phyloP scores from a whole-genome alignment of 2,113 vertebrate genomes.

The Dasypus novemcinctus region DNA sequence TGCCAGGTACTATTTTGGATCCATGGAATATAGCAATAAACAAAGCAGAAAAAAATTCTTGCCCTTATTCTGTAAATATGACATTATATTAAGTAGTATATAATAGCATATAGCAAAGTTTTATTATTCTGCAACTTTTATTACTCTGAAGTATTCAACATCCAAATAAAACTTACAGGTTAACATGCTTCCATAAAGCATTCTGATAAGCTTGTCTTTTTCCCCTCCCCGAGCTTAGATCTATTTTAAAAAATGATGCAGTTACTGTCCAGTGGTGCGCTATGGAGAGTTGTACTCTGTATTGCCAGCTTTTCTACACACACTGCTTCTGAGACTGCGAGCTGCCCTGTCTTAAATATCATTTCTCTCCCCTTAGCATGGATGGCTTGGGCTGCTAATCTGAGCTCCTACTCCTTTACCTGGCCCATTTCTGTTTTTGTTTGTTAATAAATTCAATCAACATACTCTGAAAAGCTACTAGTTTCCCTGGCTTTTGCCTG shows the following conservation, averaged over 20 bases:
- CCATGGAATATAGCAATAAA: neutral
- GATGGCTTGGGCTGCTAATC: neutral
- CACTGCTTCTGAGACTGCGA: neutral
- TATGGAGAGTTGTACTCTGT: neutral
- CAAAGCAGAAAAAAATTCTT: neutral
- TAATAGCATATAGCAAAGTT: neutral
- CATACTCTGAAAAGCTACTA: neutral
- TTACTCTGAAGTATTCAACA: conserved; percentile 35
- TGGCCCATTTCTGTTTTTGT: neutral
- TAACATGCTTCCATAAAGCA: neutral
- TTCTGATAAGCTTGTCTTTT: neutral
- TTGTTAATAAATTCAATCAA: conserved; percentile 17
- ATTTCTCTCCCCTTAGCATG: neutral
- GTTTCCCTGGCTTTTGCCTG: neutral
- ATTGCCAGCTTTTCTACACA: neutral
- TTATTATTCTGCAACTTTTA: conserved; percentile 22
- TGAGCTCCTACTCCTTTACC: neutral
- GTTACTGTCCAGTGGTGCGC: neutral
- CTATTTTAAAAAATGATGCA: neutral
- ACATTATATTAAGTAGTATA: neutral
- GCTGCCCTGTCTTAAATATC: neutral
- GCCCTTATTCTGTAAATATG: neutral
- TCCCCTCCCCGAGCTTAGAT: neutral
- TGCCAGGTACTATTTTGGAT: neutral
- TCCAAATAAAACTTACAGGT: neutral